Evolutionary conservation across 2,113 vertebrate species (phyloP), one percentile per base, ranked within the genome.

Genomic region (Tetrao urogallus): DNA sequence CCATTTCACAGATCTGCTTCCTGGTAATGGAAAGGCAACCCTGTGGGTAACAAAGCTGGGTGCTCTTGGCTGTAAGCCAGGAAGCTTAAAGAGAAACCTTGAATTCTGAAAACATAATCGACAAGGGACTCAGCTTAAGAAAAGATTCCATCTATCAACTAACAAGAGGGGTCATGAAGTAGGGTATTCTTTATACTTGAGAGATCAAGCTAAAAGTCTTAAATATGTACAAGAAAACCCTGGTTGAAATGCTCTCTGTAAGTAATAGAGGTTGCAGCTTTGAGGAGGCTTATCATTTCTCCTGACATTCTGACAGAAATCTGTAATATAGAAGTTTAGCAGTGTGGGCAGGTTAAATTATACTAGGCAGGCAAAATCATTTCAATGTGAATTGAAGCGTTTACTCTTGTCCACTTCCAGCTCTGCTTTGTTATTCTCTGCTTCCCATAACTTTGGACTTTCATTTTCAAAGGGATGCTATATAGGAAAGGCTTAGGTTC

Each of bases 71-170:
- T 92, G 93, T 82, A 76, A 74, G 77, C 95, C 96, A 97, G 86
- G 85, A 90, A 95, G 90, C 93, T 95, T 88, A 78, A 96, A 94
- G 92, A 86, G 92, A 97, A 97, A 97, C 94, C 93, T 91, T 95
- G 96, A 97, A 95, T 97, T 96, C 93, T 82, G 94, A 92, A 97
- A 97, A 94, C 93, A 94, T 90, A 97, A 97, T 84, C 97, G 97
- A 97, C 95, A 92, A 95, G 95, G 90, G 95, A 96, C 92, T 93
- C 83, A 28, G 96, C 93, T 95, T 95, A 91, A 90, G 97, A 96
- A 97, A 97, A 97, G 95, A 97, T 97, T 97, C 95, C 91, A 94
- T 98, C 97, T 96, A 90, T 97, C 96, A 94, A 67, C 97, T 97
- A 97, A 97, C 96, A 94, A 97, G 97, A 97, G 96, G 95, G 97